These are phyloP conservation scores for Hemiscyllium ocellatum DNA, from an alignment of 2,113 vertebrate species.

Conservation along the genomic window DNA sequence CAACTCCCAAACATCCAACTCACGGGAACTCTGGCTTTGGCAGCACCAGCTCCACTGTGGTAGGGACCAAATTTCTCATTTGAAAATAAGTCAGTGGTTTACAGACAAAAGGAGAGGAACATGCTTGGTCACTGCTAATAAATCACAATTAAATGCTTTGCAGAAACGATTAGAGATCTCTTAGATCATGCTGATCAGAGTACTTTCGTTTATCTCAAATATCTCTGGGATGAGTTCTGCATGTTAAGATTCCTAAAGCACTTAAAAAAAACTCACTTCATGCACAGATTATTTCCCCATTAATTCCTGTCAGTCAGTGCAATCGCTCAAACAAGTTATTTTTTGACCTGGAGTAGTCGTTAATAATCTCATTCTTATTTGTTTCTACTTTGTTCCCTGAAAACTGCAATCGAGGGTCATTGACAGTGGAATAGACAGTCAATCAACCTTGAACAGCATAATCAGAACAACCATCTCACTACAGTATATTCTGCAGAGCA, in stretches of 20 bases:
- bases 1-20: neutral
- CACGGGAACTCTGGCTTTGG: neutral
- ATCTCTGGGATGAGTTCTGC: neutral
- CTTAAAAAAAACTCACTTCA: too few species aligned
- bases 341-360: neutral
- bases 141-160: neutral
- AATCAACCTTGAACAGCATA: neutral
- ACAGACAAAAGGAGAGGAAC: neutral
- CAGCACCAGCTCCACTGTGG: neutral
- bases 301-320: neutral
- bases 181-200: conserved; percentile 30
- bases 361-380: conserved; percentile 2
- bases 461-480: neutral
- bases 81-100: neutral
- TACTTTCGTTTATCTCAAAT: neutral
- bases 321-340: neutral
- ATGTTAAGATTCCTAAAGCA: neutral
- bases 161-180: neutral
- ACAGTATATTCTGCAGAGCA: neutral
- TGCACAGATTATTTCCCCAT: neutral
- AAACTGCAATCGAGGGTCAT: neutral
- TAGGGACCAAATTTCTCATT: neutral
- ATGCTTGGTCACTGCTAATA: neutral
- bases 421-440: neutral
- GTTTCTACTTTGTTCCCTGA: neutral